phyloP scores from a whole-genome alignment of 2,797 vertebrate genomes.

The Agapornis canus region DNA sequence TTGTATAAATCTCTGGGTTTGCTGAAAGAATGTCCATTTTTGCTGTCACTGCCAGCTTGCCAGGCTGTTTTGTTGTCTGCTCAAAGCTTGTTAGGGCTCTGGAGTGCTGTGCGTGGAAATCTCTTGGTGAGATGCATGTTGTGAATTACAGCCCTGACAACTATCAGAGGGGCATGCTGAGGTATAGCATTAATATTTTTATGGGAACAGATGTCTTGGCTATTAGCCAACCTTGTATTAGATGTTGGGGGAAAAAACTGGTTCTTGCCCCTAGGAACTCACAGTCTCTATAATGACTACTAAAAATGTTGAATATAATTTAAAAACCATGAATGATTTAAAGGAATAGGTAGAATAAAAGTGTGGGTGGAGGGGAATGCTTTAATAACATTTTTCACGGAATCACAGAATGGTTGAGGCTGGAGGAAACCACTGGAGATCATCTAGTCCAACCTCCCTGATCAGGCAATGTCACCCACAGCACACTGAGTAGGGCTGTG shows the following conservation, averaged over 20 bases:
- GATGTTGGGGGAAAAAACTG: not conserved
- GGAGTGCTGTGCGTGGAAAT: not conserved
- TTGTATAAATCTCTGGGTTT: not conserved
- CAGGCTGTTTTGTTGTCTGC: conserved; percentile 5
- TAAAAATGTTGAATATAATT: not conserved
- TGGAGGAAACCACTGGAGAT: not conserved
- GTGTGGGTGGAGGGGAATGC: not conserved
- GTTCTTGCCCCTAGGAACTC: not conserved
- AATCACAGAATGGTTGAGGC: not conserved
- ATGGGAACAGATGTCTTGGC: conserved; percentile 3
- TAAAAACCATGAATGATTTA: not conserved
- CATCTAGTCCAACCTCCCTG: not conserved
- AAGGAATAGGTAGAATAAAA: not conserved
- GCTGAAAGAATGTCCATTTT: conserved; percentile 1
- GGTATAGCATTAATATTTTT: conserved; percentile 3
- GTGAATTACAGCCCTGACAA: conserved; percentile 1
- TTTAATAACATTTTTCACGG: not conserved
- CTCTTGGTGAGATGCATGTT: not conserved
- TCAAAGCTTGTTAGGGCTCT: conserved; percentile 31
- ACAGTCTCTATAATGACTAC: not conserved
- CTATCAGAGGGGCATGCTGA: not conserved
- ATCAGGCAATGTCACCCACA: not conserved
- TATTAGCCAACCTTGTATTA: not conserved
- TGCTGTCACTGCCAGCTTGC: not conserved
- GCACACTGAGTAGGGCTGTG: not conserved